These are phyloP conservation scores for Caenorhabditis imperialis DNA, from an alignment of 2,888 invertebrate species.

Conservation along the genomic window DNA sequence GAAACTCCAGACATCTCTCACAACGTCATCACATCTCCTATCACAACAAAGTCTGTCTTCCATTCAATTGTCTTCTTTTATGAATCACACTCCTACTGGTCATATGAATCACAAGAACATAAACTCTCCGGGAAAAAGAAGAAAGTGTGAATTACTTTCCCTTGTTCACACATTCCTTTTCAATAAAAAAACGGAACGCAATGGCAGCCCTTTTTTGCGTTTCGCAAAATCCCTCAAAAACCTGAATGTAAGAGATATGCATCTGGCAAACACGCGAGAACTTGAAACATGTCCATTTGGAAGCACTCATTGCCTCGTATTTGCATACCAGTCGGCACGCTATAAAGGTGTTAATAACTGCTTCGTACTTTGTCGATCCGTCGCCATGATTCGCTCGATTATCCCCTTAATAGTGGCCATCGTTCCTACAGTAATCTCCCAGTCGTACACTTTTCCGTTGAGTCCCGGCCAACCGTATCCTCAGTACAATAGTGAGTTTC, in stretches of 20 bases:
- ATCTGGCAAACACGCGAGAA: conserved; percentile 44
- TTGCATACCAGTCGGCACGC: conserved; percentile 32
- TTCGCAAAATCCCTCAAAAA: background rate
- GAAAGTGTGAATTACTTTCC: no score
- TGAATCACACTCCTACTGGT: no score
- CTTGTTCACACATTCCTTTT: conserved; percentile 4
- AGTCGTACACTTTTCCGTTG: conserved; percentile 43
- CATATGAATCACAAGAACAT: no score
- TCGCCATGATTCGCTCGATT: conserved; percentile 10
- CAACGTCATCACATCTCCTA: no score
- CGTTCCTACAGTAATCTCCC: conserved; percentile 5
- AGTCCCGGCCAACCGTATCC: conserved; percentile 37
- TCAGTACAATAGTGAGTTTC: conserved; percentile 33
- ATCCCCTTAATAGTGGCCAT: conserved; percentile 2
- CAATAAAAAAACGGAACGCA: conserved; percentile 3
- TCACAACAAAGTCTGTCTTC: no score
- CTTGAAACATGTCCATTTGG: conserved; percentile 23
- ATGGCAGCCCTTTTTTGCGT: conserved; percentile 41
- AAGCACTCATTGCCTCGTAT: conserved; percentile 21
- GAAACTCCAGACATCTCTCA: no score
- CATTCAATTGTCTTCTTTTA: no score
- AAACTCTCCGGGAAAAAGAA: no score
- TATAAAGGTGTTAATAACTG: conserved; percentile 37
- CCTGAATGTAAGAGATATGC: conserved; percentile 42
- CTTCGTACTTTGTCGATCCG: conserved; percentile 13